phyloP scores from a whole-genome alignment of 1,140 invertebrate species.

The Drosophila nikananu region DNA sequence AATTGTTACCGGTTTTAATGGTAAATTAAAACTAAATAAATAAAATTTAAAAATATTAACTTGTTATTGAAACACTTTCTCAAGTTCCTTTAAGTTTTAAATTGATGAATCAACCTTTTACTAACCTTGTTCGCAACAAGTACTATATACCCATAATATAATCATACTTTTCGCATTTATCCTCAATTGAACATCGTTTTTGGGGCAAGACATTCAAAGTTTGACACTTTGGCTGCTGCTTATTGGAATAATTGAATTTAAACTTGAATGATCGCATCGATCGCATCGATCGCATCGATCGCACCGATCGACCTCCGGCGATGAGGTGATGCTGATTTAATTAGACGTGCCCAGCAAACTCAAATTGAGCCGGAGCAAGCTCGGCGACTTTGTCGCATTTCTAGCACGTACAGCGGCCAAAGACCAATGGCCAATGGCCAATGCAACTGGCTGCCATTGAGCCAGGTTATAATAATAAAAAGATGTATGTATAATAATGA shows the following conservation, averaged over 20 bases:
- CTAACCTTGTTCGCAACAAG: not conserved
- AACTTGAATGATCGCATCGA: slow-evolving; percentile 23
- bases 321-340: slow-evolving; percentile 65
- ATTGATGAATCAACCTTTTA: not conserved
- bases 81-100: not conserved
- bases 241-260: slow-evolving; percentile 74
- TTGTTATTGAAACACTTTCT: not conserved
- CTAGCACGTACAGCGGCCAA: slow-evolving; percentile 54
- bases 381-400: slow-evolving; percentile 55
- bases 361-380: slow-evolving; percentile 54
- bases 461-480: slow-evolving; percentile 15
- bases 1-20: not conserved
- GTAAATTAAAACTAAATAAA: not conserved
- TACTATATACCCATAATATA: not conserved
- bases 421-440: slow-evolving; percentile 28
- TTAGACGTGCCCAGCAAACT: slow-evolving; percentile 67
- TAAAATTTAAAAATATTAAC: not conserved
- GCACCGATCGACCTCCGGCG: slow-evolving; percentile 6
- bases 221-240: slow-evolving; percentile 66
- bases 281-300: slow-evolving; percentile 16
- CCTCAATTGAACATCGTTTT: slow-evolving; percentile 63
- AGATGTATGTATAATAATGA: not conserved
- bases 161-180: slow-evolving; percentile 5
- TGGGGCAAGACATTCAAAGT: slow-evolving; percentile 33
- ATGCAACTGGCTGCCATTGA: slow-evolving; percentile 42